Percentiles rank a stretch among this genome's conserved stretches.
Conservation (phyloP, 2,797 vertebrate genomes). For the Megaceryle alcyon region DNA sequence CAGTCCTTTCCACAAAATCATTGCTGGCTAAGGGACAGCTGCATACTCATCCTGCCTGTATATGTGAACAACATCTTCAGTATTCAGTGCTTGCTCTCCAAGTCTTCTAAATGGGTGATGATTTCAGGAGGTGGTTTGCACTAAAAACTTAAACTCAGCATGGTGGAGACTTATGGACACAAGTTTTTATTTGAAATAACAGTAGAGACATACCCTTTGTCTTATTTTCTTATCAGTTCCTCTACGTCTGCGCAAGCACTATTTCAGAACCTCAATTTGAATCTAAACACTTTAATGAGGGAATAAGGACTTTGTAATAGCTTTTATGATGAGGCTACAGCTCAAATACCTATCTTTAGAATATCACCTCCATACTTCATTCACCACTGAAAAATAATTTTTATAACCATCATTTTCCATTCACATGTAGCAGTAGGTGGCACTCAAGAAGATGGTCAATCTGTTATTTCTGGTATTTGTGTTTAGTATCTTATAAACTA, state of each 20-base stretch:
- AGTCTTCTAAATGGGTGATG: background rate
- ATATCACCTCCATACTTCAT: background rate
- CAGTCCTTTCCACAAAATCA: background rate
- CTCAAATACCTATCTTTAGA: background rate
- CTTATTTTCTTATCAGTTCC: background rate
- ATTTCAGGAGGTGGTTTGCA: background rate
- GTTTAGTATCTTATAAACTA: background rate
- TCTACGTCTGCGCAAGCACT: background rate
- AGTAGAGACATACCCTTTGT: background rate
- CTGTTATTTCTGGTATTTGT: background rate
- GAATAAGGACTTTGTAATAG: background rate
- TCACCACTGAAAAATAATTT: background rate
- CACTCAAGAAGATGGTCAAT: background rate
- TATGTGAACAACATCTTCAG: background rate
- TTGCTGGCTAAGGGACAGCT: background rate
- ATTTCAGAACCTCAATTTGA: background rate
- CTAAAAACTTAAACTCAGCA: background rate
- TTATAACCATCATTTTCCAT: background rate
- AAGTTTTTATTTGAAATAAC: background rate
- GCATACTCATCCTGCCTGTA: background rate
- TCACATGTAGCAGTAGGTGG: background rate
- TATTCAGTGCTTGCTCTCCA: background rate
- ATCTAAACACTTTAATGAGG: background rate
- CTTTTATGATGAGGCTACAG: background rate
- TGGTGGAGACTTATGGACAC: background rate